phyloP scores from a whole-genome alignment of 1,140 invertebrate species.

The Glossosoma conforme region DNA sequence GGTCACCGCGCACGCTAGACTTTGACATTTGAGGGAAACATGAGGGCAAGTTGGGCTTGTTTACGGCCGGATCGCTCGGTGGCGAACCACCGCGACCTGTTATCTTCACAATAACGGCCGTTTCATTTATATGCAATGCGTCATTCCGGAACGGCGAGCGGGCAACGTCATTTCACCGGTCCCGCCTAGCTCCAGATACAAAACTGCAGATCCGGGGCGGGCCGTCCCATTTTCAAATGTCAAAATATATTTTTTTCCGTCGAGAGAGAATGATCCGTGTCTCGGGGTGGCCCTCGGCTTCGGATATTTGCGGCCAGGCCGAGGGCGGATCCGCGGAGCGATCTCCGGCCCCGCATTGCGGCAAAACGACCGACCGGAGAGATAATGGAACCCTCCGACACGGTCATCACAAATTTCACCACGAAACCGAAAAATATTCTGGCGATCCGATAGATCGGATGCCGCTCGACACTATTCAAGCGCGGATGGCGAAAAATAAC shows the following conservation, averaged over 20 bases:
- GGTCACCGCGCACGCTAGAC: no score
- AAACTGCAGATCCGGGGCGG: slow-evolving; percentile 7
- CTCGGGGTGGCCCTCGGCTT: neutral
- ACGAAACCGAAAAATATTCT: slow-evolving; percentile 42
- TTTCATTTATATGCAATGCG: slow-evolving; percentile 19
- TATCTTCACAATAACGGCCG: no score
- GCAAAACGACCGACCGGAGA: slow-evolving; percentile 48
- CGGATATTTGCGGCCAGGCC: slow-evolving; percentile 20
- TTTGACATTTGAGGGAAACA: no score
- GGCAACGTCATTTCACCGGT: slow-evolving; percentile 39
- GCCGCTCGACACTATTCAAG: slow-evolving; percentile 38
- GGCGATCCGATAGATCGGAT: slow-evolving; percentile 31
- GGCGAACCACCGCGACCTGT: no score
- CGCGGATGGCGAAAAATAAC: slow-evolving; percentile 44
- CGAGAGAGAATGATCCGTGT: slow-evolving; percentile 5
- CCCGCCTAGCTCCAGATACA: slow-evolving; percentile 37
- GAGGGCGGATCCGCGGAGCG: slow-evolving; percentile 14
- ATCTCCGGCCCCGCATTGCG: slow-evolving; percentile 42
- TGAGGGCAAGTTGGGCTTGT: no score
- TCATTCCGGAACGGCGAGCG: slow-evolving; percentile 17
- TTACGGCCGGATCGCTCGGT: no score
- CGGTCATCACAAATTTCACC: slow-evolving; percentile 48
- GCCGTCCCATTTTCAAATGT: slow-evolving; percentile 22
- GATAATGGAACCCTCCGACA: slow-evolving; percentile 52
- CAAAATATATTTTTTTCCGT: slow-evolving; percentile 19